A percentile compares a stretch with the other conserved stretches of the same genome.
phyloP scores from a whole-genome alignment of 2,113 vertebrate genomes.

The Mungos mungo region DNA sequence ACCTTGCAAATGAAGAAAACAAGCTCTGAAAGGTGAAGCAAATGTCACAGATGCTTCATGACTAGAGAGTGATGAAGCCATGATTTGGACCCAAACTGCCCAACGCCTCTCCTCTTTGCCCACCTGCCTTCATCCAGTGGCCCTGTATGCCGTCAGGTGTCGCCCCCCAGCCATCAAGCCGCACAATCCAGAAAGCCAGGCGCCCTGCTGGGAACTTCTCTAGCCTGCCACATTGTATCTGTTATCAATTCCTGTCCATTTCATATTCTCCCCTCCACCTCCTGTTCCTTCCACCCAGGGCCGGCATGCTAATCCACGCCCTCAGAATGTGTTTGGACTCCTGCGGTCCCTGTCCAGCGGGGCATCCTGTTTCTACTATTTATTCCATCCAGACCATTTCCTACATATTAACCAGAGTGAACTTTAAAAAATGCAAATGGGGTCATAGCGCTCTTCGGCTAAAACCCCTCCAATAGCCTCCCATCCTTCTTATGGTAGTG shows the following conservation, averaged over 20 bases:
- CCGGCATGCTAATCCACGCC: not conserved
- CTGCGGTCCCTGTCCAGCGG: not conserved
- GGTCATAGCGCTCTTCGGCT: too few relatives aligned
- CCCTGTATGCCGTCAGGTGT: accelerated
- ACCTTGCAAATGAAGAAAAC: not conserved
- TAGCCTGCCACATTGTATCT: not conserved
- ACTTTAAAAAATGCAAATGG: not conserved
- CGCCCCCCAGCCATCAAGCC: too few relatives aligned
- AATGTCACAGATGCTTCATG: not conserved
- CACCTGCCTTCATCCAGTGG: not conserved
- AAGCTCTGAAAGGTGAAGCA: not conserved
- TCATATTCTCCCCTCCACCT: not conserved
- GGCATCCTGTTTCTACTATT: not conserved
- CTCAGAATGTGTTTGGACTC: not conserved
- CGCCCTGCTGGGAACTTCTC: not conserved
- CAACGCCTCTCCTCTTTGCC: not conserved
- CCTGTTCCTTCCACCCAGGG: too few relatives aligned
- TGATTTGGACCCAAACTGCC: not conserved
- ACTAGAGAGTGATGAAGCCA: not conserved
- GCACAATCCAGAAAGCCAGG: not conserved
- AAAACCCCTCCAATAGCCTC: not conserved
- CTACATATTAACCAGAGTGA: not conserved
- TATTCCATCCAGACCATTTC: not conserved
- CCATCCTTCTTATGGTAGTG: not conserved
- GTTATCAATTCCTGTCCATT: not conserved